Evolutionary conservation across 2,113 vertebrate species (phyloP).

Genomic region (Oenanthe oenanthe): DNA sequence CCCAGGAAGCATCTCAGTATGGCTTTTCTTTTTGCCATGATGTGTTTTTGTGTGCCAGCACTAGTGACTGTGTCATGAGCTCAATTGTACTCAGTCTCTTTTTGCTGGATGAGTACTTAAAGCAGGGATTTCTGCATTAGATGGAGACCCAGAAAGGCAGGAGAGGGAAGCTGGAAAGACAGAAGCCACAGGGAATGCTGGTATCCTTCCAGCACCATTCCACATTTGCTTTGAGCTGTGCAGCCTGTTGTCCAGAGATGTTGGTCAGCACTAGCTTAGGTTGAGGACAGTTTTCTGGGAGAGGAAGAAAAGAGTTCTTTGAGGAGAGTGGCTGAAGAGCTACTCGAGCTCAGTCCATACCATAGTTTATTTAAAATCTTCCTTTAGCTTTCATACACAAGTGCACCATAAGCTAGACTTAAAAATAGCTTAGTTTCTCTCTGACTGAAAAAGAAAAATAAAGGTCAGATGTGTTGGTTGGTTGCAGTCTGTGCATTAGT

Average conservation of each 20-base stretch:
- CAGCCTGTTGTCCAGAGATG: not conserved
- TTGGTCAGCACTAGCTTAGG: not conserved
- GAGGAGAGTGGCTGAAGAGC: not conserved
- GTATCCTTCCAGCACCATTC: not conserved
- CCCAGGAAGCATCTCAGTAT: not conserved
- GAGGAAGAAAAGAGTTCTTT: not conserved
- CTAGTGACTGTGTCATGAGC: not conserved
- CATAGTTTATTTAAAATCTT: not conserved
- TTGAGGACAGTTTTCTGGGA: not conserved
- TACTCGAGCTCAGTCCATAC: not conserved
- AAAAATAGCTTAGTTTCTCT: slow-evolving; percentile 26
- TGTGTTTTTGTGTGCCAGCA: not conserved
- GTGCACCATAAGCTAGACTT: not conserved
- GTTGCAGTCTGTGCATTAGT: slow-evolving; percentile 10
- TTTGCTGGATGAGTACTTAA: not conserved
- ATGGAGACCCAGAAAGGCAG: not conserved
- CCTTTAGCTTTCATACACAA: not conserved
- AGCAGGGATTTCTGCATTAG: not conserved
- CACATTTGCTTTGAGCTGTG: not conserved
- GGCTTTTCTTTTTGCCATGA: not conserved
- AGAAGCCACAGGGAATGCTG: not conserved
- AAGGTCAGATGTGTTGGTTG: not conserved
- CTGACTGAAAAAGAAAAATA: not conserved
- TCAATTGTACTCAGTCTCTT: not conserved
- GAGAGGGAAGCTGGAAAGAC: not conserved